Base-by-base conservation (phyloP, 2,888 invertebrate genomes). In the Nomada flava region DNA sequence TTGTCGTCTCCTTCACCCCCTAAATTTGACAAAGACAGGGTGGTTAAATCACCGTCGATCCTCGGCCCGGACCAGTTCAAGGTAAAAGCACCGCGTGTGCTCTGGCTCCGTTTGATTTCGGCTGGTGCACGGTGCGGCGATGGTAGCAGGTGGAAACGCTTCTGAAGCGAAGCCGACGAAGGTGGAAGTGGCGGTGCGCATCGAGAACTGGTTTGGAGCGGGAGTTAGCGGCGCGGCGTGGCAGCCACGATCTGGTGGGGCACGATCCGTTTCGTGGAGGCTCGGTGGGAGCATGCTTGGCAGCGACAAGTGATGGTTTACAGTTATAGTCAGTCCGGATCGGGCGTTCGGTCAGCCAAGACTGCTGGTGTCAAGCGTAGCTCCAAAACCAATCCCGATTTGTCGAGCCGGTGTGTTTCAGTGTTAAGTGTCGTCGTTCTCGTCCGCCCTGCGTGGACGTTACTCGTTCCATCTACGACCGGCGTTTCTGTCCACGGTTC, bases 321-420 rank as follows among this genome's bases (percentile, higher is more conserved):
- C 93, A 93, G 93, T 93, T 93, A 93, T 93, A 93, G 93, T 93
- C 93, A 93, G 93, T 93, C 93, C 93, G 93, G 91, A 93, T 92
- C 93, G 93, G 92, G 93, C 93, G 93, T 90, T 93, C 92, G 93
- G 91, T 92, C 92, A 93, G 92, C 92, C 92, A 92, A 91, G 92
- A 92, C 89, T 77, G 68, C 76, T 78, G 69, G 84, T 78, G 76
- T 64, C 79, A 78, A 67, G 72, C 78, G 83, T 80, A 73, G 20
- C 65, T 29, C 59, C 64, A 53, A 36, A 26, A 62, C 72, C 77
- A 78, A 84, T 74, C 76, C 62, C 81, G 81, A 82, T 83, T 79
- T 73, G 64, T 81, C 76, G 83, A 75, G 83, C 81, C 81, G 81
- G 85, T 76, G 83, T 74, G 20, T 50, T 52, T 29, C 42, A 67